A percentile compares a stretch with the other conserved stretches of the same genome.
These are phyloP conservation scores for Melanotaenia pygmaea DNA, from an alignment of 2,797 vertebrate genomes.

Conservation along the genomic window DNA sequence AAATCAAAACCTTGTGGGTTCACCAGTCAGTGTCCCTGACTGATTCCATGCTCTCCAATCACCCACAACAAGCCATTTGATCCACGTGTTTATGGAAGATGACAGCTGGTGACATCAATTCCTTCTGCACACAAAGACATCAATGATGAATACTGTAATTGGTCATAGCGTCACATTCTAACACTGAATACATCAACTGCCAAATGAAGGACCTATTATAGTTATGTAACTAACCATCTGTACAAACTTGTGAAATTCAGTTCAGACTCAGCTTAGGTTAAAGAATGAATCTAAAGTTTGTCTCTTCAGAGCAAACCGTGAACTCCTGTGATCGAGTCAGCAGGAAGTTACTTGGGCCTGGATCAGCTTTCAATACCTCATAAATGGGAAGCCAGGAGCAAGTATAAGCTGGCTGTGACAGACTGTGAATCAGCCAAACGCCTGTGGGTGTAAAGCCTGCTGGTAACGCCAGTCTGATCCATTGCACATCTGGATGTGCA, in stretches of 20 bases:
- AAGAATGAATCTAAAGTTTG: constrained; percentile 10
- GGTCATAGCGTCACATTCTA: constrained; percentile 35
- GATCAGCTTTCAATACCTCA: constrained; percentile 27
- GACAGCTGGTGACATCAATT: constrained; percentile 57
- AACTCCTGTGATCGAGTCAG: constrained; percentile 33
- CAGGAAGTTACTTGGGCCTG: constrained; percentile 19
- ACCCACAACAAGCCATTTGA: constrained; percentile 10
- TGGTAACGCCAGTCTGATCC: constrained; percentile 26
- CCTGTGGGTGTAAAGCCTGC: constrained; percentile 31
- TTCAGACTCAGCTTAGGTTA: constrained; percentile 21
- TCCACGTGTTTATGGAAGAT: constrained; percentile 17
- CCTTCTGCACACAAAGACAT: constrained; percentile 47
- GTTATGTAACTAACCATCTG: constrained; percentile 34
- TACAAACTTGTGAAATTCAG: constrained; percentile 19
- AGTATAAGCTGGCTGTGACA: constrained; percentile 38
- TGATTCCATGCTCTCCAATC: not conserved
- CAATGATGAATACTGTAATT: constrained; percentile 50
- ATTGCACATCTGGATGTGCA: constrained; percentile 52
- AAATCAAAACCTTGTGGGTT: not conserved
- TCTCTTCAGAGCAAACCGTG: constrained; percentile 3
- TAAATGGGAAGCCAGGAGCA: constrained; percentile 21
- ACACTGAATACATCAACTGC: constrained; percentile 34
- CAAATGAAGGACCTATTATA: constrained; percentile 8
- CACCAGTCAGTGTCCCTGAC: not conserved
- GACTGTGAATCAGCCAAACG: constrained; percentile 36